Conservation (phyloP, 2,113 vertebrate species). For the Colinus virginianus region DNA sequence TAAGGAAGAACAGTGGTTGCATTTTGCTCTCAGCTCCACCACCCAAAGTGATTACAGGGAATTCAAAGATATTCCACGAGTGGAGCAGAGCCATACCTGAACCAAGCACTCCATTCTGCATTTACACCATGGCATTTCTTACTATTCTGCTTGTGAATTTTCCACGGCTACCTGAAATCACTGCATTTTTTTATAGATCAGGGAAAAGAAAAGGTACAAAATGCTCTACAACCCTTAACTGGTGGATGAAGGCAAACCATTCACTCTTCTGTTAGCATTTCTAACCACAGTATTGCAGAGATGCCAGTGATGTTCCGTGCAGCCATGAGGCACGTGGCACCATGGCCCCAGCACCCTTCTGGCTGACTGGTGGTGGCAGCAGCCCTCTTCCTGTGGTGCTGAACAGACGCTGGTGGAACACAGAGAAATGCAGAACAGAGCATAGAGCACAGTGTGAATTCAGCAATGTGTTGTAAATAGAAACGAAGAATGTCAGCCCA, state of each 20-base stretch:
- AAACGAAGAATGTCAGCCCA: neutral
- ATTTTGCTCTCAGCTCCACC: neutral
- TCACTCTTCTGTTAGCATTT: neutral
- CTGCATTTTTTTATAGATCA: neutral
- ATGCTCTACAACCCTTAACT: neutral
- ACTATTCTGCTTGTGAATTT: neutral
- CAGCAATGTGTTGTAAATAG: neutral
- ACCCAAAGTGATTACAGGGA: neutral
- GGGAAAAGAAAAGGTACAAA: neutral
- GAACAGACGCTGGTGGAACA: neutral
- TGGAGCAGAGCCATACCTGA: neutral
- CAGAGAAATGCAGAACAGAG: neutral
- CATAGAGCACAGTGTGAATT: neutral
- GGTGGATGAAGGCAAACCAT: neutral
- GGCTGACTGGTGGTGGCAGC: neutral
- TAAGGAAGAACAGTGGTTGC: neutral
- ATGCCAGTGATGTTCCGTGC: neutral
- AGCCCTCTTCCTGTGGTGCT: too few species aligned
- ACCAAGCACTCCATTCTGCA: neutral
- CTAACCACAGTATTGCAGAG: neutral
- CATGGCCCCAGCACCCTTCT: neutral
- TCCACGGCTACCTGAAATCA: rapidly evolving
- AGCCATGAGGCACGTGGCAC: neutral
- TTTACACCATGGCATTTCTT: neutral
- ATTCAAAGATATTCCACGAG: neutral